These are phyloP conservation scores for Slavum lentiscoides DNA, from an alignment of 2,888 invertebrate species.

Conservation along the genomic window DNA sequence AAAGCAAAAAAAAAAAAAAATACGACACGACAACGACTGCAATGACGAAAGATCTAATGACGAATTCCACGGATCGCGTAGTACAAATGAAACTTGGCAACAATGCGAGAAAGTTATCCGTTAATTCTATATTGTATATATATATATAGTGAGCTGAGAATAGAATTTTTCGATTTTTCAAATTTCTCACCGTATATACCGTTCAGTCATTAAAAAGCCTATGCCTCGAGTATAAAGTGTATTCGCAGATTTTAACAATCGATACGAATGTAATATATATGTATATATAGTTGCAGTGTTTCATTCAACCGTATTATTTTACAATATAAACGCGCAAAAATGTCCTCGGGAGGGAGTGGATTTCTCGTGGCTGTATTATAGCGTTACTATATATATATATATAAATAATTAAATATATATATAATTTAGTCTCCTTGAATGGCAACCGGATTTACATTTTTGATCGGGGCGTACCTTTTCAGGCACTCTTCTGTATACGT, in stretches of 20 bases:
- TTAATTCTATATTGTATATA: not conserved
- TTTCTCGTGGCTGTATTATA: conserved; percentile 11
- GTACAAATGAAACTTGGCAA: conserved; percentile 37
- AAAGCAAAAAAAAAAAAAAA: not conserved
- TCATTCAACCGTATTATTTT: no score
- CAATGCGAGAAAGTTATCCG: conserved; percentile 32
- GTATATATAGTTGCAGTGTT: no score
- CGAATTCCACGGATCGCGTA: not conserved
- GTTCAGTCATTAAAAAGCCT: not conserved
- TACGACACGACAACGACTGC: not conserved
- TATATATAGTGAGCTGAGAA: no score
- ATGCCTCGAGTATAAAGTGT: not conserved
- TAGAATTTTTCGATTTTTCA: conserved; percentile 8
- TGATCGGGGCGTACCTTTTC: not conserved
- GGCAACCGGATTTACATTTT: conserved; percentile 36
- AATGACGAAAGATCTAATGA: conserved; percentile 2
- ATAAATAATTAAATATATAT: no score
- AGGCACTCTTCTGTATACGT: not conserved
- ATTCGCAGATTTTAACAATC: no score
- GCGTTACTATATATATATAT: not conserved
- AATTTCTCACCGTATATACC: not conserved
- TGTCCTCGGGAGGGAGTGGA: not conserved
- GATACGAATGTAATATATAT: no score
- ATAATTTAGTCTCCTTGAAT: conserved; percentile 6
- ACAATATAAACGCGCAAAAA: not conserved